A percentile compares a stretch with the other conserved stretches of the same genome.
These are phyloP conservation scores for Ammospiza nelsoni DNA, from an alignment of 2,113 vertebrate genomes.

Conservation along the genomic window DNA sequence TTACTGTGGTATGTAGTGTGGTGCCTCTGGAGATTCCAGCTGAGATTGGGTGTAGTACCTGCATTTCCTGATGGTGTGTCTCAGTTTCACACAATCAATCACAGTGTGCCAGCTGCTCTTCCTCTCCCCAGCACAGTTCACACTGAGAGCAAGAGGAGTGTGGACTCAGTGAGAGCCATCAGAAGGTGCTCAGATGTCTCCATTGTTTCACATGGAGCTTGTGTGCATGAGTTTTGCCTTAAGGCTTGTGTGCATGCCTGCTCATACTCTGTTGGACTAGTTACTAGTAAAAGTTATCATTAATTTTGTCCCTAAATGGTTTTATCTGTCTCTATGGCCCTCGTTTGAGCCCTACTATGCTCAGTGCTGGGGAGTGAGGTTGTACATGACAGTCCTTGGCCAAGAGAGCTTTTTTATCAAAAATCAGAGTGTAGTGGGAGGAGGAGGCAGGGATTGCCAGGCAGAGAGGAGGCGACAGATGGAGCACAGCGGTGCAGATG, in stretches of 20 bases:
- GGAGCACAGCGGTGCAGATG: neutral
- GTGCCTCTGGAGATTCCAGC: neutral
- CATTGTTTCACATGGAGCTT: neutral
- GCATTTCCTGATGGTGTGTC: neutral
- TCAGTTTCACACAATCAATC: neutral
- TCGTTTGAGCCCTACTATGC: neutral
- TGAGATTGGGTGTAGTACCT: neutral
- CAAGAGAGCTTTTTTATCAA: neutral
- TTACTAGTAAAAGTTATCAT: neutral
- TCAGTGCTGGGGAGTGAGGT: rapidly evolving
- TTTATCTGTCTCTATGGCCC: neutral
- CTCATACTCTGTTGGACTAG: neutral
- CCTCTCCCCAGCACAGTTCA: neutral
- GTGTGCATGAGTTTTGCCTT: neutral
- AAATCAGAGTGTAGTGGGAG: neutral
- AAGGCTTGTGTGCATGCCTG: neutral
- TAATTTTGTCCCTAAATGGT: neutral
- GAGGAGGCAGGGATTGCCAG: rapidly evolving
- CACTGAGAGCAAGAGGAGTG: neutral
- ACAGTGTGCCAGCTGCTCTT: neutral
- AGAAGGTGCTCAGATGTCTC: neutral
- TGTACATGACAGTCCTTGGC: rapidly evolving
- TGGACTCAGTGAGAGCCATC: neutral
- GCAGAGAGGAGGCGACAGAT: neutral
- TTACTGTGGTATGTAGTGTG: neutral